Evolutionary conservation across 2,888 invertebrate species (phyloP), one percentile per base, ranked within the genome.

Genomic region (Mythimna pallens): DNA sequence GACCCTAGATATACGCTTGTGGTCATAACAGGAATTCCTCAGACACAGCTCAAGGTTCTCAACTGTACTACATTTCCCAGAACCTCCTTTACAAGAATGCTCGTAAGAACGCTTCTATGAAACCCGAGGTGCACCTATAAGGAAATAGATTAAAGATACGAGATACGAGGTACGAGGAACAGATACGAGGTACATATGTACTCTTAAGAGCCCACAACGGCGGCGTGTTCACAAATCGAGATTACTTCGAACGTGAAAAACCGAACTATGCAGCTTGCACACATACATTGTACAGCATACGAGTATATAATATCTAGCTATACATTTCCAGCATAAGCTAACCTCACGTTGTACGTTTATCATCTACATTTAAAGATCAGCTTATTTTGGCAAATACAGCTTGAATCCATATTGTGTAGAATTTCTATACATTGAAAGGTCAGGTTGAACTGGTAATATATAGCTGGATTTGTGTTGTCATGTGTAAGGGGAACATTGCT

Each of bases 161-260:
- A 68, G 50, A 58, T 77, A 77, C 43, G 68, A 30, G 54, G 34
- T 77, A 77, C 40, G 62, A 22, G 54, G 25, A 54, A 54, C 9
- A 22, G 9, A 77, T 5, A 73, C 10, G 36, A 57, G 57, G 22
- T 70, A 57, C 17, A 30, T 14, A 73, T n/a, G 50, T 25, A 36
- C 47, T 47, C 36, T 22, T 59, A 76, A 64, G 30, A 64, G 59
- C 54, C 57, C 50, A 43, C 61, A 62, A 62, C 57, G 59, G 25
- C 8, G 36, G 40, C 52, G 57, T 64, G 70, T 65, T 78, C 78
- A 47, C 55, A 59, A 61, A 43, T 71, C 70, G 34, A 82, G 78
- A 78, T 82, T 65, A 82, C 78, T 50, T 50, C 61, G 79, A 70
- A 78, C 78, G 78, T 82, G 82, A 82, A 78, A 82, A 70, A 78